Base-by-base conservation (phyloP, 2,888 invertebrate species). In the Linnaemya vulpina region DNA sequence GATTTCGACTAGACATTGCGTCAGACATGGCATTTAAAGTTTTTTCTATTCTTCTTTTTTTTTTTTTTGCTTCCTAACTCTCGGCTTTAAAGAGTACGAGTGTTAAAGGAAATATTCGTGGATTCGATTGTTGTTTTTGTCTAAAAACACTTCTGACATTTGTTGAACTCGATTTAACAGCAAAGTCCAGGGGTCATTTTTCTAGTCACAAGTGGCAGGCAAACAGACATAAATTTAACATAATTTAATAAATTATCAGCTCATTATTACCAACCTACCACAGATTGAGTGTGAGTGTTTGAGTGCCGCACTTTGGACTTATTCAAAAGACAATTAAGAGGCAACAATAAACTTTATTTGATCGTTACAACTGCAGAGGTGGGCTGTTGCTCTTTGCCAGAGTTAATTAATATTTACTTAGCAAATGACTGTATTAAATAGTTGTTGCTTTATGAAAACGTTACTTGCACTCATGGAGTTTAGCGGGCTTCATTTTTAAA, bases 1-100 rank as follows among this genome's bases (percentile, higher is more conserved):
- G 73, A 67, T 74, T 73, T 38, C 17, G 80, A 80, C 80, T 80
- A 80, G 80, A 80, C 80, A 65, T 80, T 80, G 73, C 55, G 80
- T 73, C 80, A 80, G 80, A 80, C 80, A 73, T 55, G 70, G 67
- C 58, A 68, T 60, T 77, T 60, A 53, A 75, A 62, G 17, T 60
- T 58, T 73, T 73, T 71, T 73, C 60, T 60, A 4, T n/a, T 2
- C 30, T 30, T 2, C 1, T 30, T 10, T 4, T 43, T 9, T 70
- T 11, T 7, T 10, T 62, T 35, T 62, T 30, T 30, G 3, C 17
- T 38, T 74, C 49, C 17, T 20, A 25, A 9, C 10, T 25, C 46
- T 46, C 38, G 17, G 9, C 58, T 51, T 70, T 78, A 62, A 68
- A 77, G 60, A 30, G 60, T 62, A 22, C 51, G 51, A 40, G 25